These are phyloP conservation scores for Lagopus leucura DNA, from an alignment of 2,113 vertebrate genomes.

Conservation along the genomic window DNA sequence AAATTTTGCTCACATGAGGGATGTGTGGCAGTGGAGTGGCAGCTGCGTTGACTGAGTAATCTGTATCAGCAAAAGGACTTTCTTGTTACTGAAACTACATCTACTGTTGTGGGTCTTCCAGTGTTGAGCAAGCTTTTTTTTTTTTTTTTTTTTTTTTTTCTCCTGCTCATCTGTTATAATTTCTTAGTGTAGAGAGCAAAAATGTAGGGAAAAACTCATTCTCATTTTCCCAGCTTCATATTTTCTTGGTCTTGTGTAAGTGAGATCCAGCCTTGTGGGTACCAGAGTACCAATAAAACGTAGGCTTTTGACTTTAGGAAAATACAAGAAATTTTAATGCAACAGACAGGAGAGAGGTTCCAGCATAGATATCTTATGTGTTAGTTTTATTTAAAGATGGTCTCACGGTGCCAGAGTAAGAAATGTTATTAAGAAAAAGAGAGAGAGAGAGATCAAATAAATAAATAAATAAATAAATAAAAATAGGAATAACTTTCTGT, in stretches of 20 bases:
- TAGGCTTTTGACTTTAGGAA: slow-evolving; percentile 25
- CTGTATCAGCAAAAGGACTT: slow-evolving; percentile 11
- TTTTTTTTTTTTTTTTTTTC: background rate
- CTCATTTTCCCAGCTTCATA: background rate
- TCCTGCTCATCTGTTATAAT: background rate
- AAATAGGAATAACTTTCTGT: slow-evolving; percentile 64
- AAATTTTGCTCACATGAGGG: background rate
- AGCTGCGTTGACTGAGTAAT: background rate
- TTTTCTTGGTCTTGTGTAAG: background rate
- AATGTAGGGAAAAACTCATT: background rate
- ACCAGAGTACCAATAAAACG: slow-evolving; percentile 1
- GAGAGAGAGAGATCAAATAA: slow-evolving; percentile 49
- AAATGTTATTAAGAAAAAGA: slow-evolving; percentile 64
- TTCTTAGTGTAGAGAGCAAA: background rate
- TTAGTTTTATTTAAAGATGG: slow-evolving; percentile 71
- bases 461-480: slow-evolving; percentile 78
- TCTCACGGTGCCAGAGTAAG: slow-evolving; percentile 62
- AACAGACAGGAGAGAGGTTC: slow-evolving; percentile 62
- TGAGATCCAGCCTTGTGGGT: background rate
- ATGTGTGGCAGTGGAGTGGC: background rate
- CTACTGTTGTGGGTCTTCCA: background rate
- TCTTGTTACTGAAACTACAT: slow-evolving; percentile 18
- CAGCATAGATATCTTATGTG: slow-evolving; percentile 42
- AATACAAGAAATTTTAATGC: slow-evolving; percentile 34
- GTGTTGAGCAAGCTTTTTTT: background rate